Evolutionary conservation across 2,113 vertebrate genomes (phyloP).

Genomic region (Peromyscus californicus): DNA sequence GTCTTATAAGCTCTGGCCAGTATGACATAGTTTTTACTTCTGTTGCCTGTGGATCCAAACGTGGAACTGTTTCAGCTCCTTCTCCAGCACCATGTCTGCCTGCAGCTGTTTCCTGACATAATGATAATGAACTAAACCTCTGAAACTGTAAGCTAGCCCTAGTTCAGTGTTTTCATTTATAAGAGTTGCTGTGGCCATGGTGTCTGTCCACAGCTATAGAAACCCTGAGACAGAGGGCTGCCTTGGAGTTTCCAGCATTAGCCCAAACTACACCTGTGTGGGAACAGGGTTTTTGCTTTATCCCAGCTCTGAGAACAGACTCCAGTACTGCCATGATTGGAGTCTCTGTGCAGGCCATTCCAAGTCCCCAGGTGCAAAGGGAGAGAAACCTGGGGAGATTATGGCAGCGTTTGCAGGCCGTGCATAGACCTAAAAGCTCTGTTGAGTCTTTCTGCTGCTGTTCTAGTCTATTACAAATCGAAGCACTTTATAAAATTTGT

Average conservation of each 20-base stretch:
- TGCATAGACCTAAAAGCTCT: constrained; percentile 77
- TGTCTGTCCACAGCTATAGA: neutral
- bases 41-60: too few relatives aligned
- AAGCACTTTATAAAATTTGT: constrained; percentile 84
- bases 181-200: too few relatives aligned
- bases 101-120: too few relatives aligned
- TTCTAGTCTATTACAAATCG: constrained; percentile 82
- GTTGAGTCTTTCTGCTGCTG: neutral
- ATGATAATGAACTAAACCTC: too few relatives aligned
- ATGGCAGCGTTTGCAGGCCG: constrained; percentile 51
- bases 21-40: too few relatives aligned
- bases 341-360: neutral
- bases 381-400: neutral
- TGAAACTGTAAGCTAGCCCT: too few relatives aligned
- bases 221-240: neutral
- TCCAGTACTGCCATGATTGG: neutral
- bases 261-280: neutral
- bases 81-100: too few relatives aligned
- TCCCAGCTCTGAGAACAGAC: neutral
- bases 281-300: neutral
- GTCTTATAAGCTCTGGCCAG: too few relatives aligned
- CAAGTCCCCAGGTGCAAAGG: neutral
- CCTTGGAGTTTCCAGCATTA: neutral
- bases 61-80: too few relatives aligned
- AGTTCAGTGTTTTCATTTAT: too few relatives aligned